These are phyloP conservation scores for Ammodytes marinus DNA, from an alignment of 2,113 vertebrate species.

Conservation along the genomic window DNA sequence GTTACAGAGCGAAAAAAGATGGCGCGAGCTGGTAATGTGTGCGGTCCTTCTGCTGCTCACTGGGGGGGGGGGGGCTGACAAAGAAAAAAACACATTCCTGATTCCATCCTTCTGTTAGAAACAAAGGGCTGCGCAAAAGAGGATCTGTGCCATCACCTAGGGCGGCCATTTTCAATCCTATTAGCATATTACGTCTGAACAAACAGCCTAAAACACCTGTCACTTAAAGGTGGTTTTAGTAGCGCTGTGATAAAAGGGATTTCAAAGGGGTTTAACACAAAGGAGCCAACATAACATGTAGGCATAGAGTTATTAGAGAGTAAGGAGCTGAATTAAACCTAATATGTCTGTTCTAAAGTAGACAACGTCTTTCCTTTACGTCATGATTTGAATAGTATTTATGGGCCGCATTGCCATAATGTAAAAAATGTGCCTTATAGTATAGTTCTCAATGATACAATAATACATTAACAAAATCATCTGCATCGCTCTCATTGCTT, in stretches of 20 bases:
- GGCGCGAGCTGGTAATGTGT: constrained; percentile 26
- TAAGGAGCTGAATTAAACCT: constrained; percentile 5
- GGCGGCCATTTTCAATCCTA: constrained; percentile 58
- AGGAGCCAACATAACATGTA: constrained; percentile 10
- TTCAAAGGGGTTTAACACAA: constrained; percentile 30
- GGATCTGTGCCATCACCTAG: constrained; percentile 55
- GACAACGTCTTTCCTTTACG: constrained; percentile 23
- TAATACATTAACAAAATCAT: not conserved
- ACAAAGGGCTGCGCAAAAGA: constrained; percentile 48
- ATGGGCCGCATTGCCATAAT: constrained; percentile 21
- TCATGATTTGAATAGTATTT: constrained; percentile 18
- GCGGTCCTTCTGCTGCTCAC: constrained; percentile 50
- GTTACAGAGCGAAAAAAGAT: constrained; percentile 8
- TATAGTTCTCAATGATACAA: not conserved
- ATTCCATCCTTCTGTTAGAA: constrained; percentile 66
- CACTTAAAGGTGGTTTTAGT: constrained; percentile 47
- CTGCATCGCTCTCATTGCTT: constrained; percentile 1
- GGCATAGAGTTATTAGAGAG: constrained; percentile 17
- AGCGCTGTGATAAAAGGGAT: constrained; percentile 1
- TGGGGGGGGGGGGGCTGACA: constrained; percentile 29
- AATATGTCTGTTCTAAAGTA: not conserved
- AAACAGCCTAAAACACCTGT: constrained; percentile 69
- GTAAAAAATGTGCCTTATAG: not conserved
- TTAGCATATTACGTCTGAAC: constrained; percentile 59
- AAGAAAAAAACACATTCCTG: constrained; percentile 61